Percentiles rank a stretch among this genome's conserved stretches.
Evolutionary conservation across 2,797 vertebrate genomes (phyloP).

Genomic region (Streptopelia turtur): DNA sequence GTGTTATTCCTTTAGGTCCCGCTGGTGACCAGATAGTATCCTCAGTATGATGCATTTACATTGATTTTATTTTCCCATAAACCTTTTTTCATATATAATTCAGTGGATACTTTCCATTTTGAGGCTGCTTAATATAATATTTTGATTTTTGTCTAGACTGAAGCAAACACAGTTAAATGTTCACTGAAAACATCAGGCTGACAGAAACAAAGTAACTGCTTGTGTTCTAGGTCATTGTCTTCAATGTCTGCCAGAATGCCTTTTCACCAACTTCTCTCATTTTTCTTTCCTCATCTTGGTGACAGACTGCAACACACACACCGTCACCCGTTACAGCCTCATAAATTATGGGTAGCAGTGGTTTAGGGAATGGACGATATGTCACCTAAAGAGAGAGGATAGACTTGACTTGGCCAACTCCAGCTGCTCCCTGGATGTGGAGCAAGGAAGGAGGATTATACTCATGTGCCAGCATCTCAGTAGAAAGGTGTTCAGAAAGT

Average conservation of each 20-base stretch:
- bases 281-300: background rate
- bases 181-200: background rate
- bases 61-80: slow-evolving; percentile 1
- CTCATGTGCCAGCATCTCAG: background rate
- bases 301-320: background rate
- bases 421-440: background rate
- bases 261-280: background rate
- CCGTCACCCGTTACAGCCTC: fast-evolving
- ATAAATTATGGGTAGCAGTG: background rate
- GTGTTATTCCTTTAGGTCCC: too few relatives aligned
- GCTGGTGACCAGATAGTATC: background rate
- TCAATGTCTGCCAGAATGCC: background rate
- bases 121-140: background rate
- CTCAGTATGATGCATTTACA: background rate
- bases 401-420: background rate
- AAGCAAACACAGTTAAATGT: background rate
- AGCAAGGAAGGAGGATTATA: background rate
- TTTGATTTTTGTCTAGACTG: background rate
- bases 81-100: background rate
- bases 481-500: background rate
- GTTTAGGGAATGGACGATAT: background rate
- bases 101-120: background rate
- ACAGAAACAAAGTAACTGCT: background rate
- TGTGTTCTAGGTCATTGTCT: background rate
- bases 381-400: fast-evolving